Conservation (phyloP, 2,888 invertebrate genomes). For the Eristalis tenax region DNA sequence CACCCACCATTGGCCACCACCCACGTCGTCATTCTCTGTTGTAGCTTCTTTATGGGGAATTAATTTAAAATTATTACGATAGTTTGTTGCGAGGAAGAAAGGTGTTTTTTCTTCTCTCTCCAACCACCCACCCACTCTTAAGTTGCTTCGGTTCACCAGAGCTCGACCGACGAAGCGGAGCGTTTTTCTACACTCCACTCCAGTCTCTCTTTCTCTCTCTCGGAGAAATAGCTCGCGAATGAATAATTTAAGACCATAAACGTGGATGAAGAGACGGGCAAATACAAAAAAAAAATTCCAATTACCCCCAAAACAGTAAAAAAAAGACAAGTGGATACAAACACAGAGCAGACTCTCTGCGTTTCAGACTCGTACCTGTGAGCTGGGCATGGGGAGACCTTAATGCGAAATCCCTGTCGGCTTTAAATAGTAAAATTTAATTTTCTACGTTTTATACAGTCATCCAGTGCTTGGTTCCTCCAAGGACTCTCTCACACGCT, state of each 20-base stretch:
- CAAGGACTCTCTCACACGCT: background rate
- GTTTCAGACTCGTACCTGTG: background rate
- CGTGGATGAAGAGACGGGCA: background rate
- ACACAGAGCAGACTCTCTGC: conserved; percentile 2
- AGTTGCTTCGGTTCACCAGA: background rate
- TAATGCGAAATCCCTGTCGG: conserved; percentile 62
- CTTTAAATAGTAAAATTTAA: conserved; percentile 65
- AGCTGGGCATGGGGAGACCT: conserved; percentile 14
- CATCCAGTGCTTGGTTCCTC: background rate
- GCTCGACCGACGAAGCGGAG: background rate
- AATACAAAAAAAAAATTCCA: conserved; percentile 2
- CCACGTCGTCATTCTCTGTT: background rate
- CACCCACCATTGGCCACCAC: background rate
- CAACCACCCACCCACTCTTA: background rate
- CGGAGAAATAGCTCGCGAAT: conserved; percentile 20
- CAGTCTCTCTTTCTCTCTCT: no score
- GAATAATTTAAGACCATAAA: conserved; percentile 50
- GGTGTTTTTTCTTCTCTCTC: background rate
- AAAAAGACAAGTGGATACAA: background rate
- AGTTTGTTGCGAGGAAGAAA: conserved; percentile 22
- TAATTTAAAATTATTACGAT: conserved; percentile 62
- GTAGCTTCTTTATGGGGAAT: conserved; percentile 32
- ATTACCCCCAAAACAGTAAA: conserved; percentile 20
- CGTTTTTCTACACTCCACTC: background rate
- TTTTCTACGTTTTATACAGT: conserved; percentile 27